A percentile compares a stretch with the other conserved stretches of the same genome.
Conservation (phyloP, 2,797 vertebrate genomes). For the Sparidentex hasta region DNA sequence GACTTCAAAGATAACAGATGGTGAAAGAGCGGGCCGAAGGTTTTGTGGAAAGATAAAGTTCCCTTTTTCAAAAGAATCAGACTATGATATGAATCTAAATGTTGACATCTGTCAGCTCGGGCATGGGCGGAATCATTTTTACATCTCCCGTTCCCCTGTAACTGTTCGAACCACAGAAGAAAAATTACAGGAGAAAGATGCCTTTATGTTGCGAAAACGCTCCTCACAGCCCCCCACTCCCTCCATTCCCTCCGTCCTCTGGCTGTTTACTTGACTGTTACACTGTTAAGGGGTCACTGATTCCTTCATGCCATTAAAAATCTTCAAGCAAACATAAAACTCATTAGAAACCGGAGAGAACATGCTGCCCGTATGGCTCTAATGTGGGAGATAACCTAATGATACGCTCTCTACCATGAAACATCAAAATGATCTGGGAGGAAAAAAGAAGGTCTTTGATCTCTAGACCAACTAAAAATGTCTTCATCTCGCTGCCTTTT, state of each 20-base stretch:
- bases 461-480: constrained; percentile 66
- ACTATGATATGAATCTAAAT: constrained; percentile 7
- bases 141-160: not conserved
- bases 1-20: constrained; percentile 68
- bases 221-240: constrained; percentile 13
- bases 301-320: constrained; percentile 82
- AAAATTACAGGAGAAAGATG: not conserved
- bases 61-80: constrained; percentile 14
- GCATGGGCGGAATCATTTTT: not conserved
- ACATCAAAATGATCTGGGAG: constrained; percentile 52
- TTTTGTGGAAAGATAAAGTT: constrained; percentile 34
- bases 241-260: constrained; percentile 28
- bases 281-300: constrained; percentile 74
- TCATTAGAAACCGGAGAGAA: constrained; percentile 74
- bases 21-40: constrained; percentile 43
- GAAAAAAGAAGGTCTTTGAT: constrained; percentile 70
- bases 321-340: constrained; percentile 73
- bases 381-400: constrained; percentile 73
- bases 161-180: constrained; percentile 13
- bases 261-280: constrained; percentile 69
- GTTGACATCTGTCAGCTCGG: constrained; percentile 18
- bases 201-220: constrained; percentile 14
- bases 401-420: constrained; percentile 66
- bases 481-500: constrained; percentile 72
- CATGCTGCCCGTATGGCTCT: constrained; percentile 62